These are phyloP conservation scores for Synergus umbraculus DNA, from an alignment of 2,888 invertebrate species.

Conservation along the genomic window DNA sequence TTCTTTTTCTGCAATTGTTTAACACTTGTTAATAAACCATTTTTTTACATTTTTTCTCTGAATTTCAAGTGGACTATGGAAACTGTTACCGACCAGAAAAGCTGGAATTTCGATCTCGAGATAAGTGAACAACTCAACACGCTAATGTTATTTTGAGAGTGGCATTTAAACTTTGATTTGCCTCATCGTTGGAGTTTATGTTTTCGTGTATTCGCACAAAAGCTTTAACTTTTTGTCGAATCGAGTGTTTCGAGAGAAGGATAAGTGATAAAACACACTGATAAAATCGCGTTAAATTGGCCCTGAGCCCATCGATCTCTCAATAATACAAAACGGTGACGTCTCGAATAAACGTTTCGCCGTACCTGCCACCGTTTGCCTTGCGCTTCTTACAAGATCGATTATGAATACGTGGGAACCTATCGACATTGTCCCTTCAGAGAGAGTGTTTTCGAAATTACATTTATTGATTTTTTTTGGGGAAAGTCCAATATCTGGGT, in stretches of 20 bases:
- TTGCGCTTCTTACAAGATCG: conserved; percentile 65
- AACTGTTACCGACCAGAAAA: not conserved
- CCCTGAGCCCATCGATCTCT: conserved; percentile 70
- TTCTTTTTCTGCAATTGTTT: conserved; percentile 11
- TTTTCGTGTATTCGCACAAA: not conserved
- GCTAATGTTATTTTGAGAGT: conserved; percentile 18
- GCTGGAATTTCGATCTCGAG: conserved; percentile 5
- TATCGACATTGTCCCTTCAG: conserved; percentile 52
- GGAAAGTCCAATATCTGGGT: not conserved
- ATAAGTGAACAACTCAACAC: not conserved
- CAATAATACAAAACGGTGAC: conserved; percentile 66
- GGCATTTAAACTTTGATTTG: conserved; percentile 3
- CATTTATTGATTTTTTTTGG: not conserved
- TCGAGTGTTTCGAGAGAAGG: conserved; percentile 42
- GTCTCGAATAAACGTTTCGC: conserved; percentile 62
- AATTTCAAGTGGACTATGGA: not conserved
- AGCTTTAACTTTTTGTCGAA: conserved; percentile 9
- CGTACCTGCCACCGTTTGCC: conserved; percentile 69
- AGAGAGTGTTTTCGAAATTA: not conserved
- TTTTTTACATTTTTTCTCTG: not conserved
- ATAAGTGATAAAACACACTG: conserved; percentile 53
- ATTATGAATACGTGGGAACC: conserved; percentile 60
- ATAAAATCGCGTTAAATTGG: conserved; percentile 65
- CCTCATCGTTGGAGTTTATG: not conserved
- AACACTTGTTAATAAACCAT: not conserved